Percentiles rank a stretch among this genome's conserved stretches.
Evolutionary conservation across 2,888 invertebrate species (phyloP).

Genomic region (Drosophila subquinaria): DNA sequence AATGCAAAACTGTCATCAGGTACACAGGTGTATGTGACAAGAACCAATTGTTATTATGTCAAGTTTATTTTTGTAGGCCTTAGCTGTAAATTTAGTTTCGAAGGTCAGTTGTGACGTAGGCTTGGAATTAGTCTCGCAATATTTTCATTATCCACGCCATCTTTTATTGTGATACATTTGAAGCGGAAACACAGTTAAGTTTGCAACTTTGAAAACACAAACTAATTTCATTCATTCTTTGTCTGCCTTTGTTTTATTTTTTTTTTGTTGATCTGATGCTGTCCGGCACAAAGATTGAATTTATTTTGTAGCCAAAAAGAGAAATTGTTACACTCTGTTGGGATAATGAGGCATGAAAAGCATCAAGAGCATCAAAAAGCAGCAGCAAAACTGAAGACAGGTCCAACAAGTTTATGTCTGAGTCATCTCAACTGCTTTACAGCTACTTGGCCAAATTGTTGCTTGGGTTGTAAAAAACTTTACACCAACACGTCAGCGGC

Average conservation of each 20-base stretch:
- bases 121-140: neutral
- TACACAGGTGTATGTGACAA: neutral
- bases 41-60: neutral
- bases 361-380: slow-evolving; percentile 11
- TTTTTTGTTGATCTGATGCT: neutral
- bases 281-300: slow-evolving; percentile 31
- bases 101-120: slow-evolving; percentile 25
- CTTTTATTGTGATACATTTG: neutral
- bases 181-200: slow-evolving; percentile 12
- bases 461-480: slow-evolving; percentile 65
- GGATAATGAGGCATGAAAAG: slow-evolving; percentile 72
- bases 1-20: neutral
- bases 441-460: slow-evolving; percentile 77
- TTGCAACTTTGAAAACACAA: slow-evolving; percentile 51
- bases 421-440: slow-evolving; percentile 52
- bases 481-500: slow-evolving; percentile 28
- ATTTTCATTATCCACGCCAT: neutral
- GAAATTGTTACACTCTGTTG: slow-evolving; percentile 65
- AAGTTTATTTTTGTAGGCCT: neutral
- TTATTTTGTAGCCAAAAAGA: slow-evolving; percentile 25
- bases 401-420: slow-evolving; percentile 38
- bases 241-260: neutral
- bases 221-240: slow-evolving; percentile 59
- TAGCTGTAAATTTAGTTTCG: neutral
- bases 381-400: neutral